phyloP scores from a whole-genome alignment of 1,140 invertebrate genomes.

The Harpegnathos saltator region DNA sequence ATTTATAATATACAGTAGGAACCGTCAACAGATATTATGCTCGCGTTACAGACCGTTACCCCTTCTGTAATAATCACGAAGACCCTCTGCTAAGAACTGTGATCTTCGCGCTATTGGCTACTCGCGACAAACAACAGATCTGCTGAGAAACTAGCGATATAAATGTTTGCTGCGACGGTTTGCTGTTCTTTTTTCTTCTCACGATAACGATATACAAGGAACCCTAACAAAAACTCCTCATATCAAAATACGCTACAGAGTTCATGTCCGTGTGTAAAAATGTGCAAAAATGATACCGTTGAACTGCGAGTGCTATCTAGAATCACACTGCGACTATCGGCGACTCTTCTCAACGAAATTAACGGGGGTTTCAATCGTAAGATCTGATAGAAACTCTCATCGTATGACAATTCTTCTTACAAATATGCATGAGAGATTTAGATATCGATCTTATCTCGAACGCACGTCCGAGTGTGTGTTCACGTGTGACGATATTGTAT shows the following conservation, averaged over 20 bases:
- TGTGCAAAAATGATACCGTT: conserved; percentile 79
- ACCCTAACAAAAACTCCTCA: conserved; percentile 19
- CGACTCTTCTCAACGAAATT: conserved; percentile 60
- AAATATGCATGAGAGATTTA: conserved; percentile 38
- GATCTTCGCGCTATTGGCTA: conserved; percentile 6
- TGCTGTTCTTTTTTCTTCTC: background rate
- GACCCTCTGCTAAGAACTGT: background rate
- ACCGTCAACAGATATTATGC: conserved; percentile 43
- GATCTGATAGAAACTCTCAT: conserved; percentile 21
- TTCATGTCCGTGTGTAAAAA: conserved; percentile 69
- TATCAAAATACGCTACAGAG: conserved; percentile 57
- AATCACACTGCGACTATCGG: conserved; percentile 69
- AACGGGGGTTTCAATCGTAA: conserved; percentile 12
- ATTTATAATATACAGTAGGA: conserved; percentile 22
- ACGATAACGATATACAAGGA: conserved; percentile 1
- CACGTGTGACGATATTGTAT: background rate
- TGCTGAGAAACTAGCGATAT: conserved; percentile 23
- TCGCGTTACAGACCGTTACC: background rate
- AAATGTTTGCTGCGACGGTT: background rate
- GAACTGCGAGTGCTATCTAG: conserved; percentile 74
- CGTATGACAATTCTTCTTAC: conserved; percentile 35
- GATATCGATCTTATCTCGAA: conserved; percentile 2
- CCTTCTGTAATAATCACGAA: background rate
- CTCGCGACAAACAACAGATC: conserved; percentile 7
- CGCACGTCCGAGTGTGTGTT: conserved; percentile 27